Base-by-base conservation (phyloP, 1,140 invertebrate genomes). In the Nebria ingens region DNA sequence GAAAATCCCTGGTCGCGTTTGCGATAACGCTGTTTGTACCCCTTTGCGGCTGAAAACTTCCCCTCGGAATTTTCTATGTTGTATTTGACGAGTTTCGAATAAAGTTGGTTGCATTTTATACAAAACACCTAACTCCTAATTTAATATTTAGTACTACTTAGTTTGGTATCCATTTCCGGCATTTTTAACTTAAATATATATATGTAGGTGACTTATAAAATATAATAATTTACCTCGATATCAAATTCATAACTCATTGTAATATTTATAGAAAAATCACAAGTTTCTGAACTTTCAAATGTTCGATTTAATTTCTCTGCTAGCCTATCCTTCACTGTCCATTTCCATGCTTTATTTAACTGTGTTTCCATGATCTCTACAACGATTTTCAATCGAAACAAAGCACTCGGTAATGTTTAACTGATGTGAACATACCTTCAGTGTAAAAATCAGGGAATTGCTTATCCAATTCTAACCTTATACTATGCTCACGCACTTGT, bases 11-110 rank as follows among this genome's bases (percentile, higher is more conserved):
- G 69, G 64, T 12, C 66, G 64, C 2, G 75, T 66, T 50, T 66
- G 68, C 3, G 58, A 59, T 19, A 80, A 68, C 22, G 75, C 62
- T 56, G 68, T 71, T 49, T 80, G 77, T 3, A 82, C 71, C 53
- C 65, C 66, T 56, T 79, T 82, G 12, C 78, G 70, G 17, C 76
- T 80, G 53, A 74, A 78, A 53, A 67, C 64, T 20, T 73, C 65
- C 11, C 68, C 65, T 13, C 58, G 60, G 50, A 60, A 66, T 58
- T 72, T 73, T 58, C 68, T 67, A 55, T 61, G 65, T 34, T 60
- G 60, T 56, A 61, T 65, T 51, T 52, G 53, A 56, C 61, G 42
- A 55, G 57, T 34, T 64, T 58, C 29, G 58, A 68, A 68, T n/a
- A 54, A 59, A 13, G 61, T 64, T 56, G 62, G 65, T 56, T 64